Evolutionary conservation across 2,888 invertebrate genomes (phyloP), one percentile per base, ranked within the genome.

Genomic region (Amiota minor): DNA sequence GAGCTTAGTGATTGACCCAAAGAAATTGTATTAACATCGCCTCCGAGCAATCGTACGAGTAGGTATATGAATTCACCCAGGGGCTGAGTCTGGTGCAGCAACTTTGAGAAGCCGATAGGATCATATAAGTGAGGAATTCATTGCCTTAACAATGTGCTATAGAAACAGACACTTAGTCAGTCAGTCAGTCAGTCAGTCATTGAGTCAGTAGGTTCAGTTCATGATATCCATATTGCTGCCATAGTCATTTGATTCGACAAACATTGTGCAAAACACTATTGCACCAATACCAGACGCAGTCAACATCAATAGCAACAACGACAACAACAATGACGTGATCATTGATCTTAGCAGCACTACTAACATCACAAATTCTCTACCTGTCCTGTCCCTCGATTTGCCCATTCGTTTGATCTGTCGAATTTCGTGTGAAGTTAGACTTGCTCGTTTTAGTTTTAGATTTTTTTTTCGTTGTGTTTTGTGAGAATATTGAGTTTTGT

Each of bases 131-230:
- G 35, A 35, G 35, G 35, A 35, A 35, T 35, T 35, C 35, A 35
- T 35, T 35, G 56, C 56, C 9, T 59, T 14, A 18, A 18, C 10
- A 59, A 20, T 18, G 20, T 9, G 56, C 20, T 35, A 35, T 35
- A 50, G 9, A 50, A 50, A 50, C 53, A 35, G 35, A 4, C 6
- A n/a, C n/a, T n/a, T n/a, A 35, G 23, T 23, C 1, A 23, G 35
- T 35, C 35, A 35, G 35, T 46, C 55, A 71, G 81, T 75, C 84
- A 83, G 78, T 85, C 83, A 83, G 84, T 83, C 86, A 83, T 84
- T 85, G 84, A 86, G 84, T 83, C 84, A 83, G 86, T 86, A 84
- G 83, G 67, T 84, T 83, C 85, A 35, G 35, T 35, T 35, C 35
- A 35, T 35, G 35, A 35, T 35, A 8, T 35, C 35, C 35, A 79